Percentiles rank a stretch among this genome's conserved stretches.
These are phyloP conservation scores for Chaetura pelagica DNA, from an alignment of 2,113 vertebrate species.

Conservation along the genomic window DNA sequence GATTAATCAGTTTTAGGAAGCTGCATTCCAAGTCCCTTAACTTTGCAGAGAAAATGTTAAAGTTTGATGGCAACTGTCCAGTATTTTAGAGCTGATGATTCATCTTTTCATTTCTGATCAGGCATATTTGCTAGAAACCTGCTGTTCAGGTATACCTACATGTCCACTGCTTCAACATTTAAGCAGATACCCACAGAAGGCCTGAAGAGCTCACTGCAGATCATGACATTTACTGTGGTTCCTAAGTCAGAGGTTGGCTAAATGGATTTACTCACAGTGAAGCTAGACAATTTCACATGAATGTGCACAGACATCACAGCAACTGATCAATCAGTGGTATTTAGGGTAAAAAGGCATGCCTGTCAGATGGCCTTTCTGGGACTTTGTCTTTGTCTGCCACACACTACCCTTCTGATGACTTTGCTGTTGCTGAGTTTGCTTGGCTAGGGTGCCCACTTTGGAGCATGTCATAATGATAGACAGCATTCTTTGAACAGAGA, in stretches of 20 bases:
- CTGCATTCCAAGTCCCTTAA: not conserved
- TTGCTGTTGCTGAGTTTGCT: not conserved
- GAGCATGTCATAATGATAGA: not conserved
- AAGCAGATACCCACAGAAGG: not conserved
- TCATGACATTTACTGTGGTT: not conserved
- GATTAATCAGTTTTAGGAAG: not conserved
- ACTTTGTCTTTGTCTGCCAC: not conserved
- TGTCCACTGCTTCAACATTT: not conserved
- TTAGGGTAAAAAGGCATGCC: not conserved
- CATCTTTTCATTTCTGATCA: not conserved
- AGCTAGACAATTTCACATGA: not conserved
- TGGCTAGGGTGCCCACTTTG: not conserved
- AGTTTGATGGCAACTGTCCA: not conserved
- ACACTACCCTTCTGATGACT: not conserved
- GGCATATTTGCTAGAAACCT: not conserved
- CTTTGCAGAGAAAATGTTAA: not conserved
- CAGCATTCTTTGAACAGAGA: not conserved
- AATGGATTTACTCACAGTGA: accelerated
- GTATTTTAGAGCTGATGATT: not conserved
- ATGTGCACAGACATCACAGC: not conserved
- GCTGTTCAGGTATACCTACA: not conserved
- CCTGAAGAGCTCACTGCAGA: not conserved
- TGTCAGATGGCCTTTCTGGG: not conserved
- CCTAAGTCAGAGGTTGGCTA: not conserved
- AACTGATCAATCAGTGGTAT: not conserved